phyloP scores from a whole-genome alignment of 2,888 invertebrate species.

The Ophonus ardosiacus region DNA sequence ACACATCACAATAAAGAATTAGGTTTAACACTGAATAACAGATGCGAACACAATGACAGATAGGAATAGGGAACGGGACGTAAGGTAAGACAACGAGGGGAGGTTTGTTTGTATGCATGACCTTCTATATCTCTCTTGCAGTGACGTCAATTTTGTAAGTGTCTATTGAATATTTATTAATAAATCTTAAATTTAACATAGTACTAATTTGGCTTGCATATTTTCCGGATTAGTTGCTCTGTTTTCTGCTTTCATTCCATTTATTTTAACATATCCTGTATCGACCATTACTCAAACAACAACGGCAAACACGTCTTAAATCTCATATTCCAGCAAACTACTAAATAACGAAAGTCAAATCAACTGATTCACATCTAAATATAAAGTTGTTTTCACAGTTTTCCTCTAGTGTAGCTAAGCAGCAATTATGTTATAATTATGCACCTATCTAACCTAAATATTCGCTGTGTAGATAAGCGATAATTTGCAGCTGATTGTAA shows the following conservation, averaged over 20 bases:
- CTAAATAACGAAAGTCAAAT: conserved; percentile 8
- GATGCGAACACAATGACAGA: no score
- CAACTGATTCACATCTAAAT: conserved; percentile 18
- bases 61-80: no score
- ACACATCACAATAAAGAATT: no score
- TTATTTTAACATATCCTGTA: not conserved
- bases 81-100: no score
- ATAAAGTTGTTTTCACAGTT: conserved; percentile 6
- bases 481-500: conserved; percentile 32
- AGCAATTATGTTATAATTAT: conserved; percentile 22
- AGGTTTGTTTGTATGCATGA: no score
- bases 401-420: not conserved
- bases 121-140: no score
- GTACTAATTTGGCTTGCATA: not conserved
- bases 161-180: no score
- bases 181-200: no score
- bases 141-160: no score
- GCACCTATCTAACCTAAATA: conserved; percentile 36
- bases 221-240: not conserved
- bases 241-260: not conserved
- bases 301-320: not conserved
- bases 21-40: no score
- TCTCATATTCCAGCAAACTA: not conserved
- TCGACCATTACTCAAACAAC: not conserved
- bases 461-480: not conserved